phyloP scores from a whole-genome alignment of 2,797 vertebrate species.

The Melanogrammus aeglefinus region DNA sequence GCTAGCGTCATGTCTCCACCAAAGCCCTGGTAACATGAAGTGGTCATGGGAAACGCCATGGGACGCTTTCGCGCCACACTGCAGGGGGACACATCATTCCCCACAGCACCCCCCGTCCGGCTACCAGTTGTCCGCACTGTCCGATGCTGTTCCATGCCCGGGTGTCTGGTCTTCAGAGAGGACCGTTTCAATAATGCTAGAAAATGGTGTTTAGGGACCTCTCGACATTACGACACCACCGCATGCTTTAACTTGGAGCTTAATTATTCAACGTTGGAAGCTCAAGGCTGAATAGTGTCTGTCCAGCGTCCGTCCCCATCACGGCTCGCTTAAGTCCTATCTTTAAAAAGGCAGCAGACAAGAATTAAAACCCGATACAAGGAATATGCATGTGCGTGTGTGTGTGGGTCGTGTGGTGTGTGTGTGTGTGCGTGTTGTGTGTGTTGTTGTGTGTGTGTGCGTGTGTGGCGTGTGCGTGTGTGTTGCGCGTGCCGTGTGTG shows the following conservation, averaged over 20 bases:
- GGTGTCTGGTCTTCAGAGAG: conserved; percentile 15
- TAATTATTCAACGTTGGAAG: not conserved
- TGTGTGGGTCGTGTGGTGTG: not conserved
- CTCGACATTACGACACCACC: not conserved
- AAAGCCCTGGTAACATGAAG: conserved; percentile 48
- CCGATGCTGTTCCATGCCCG: conserved; percentile 55
- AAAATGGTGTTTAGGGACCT: not conserved
- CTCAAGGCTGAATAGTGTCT: not conserved
- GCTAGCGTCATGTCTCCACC: conserved; percentile 43
- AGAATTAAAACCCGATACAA: conserved; percentile 1
- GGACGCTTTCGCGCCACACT: conserved; percentile 42
- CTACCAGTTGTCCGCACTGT: conserved; percentile 57
- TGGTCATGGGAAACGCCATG: conserved; percentile 71
- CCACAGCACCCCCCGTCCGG: conserved; percentile 53
- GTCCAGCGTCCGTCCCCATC: not conserved
- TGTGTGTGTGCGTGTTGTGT: not conserved
- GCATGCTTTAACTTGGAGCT: not conserved
- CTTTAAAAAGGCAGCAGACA: not conserved
- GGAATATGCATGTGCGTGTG: not conserved
- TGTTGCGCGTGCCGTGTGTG: not conserved
- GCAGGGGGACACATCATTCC: conserved; percentile 48
- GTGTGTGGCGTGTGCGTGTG: not conserved
- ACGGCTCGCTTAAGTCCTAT: not conserved
- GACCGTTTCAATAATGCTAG: not conserved
- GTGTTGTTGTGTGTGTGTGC: too few species aligned